Base-by-base conservation (phyloP, 1,140 invertebrate species). In the Megalonaias nervosa region DNA sequence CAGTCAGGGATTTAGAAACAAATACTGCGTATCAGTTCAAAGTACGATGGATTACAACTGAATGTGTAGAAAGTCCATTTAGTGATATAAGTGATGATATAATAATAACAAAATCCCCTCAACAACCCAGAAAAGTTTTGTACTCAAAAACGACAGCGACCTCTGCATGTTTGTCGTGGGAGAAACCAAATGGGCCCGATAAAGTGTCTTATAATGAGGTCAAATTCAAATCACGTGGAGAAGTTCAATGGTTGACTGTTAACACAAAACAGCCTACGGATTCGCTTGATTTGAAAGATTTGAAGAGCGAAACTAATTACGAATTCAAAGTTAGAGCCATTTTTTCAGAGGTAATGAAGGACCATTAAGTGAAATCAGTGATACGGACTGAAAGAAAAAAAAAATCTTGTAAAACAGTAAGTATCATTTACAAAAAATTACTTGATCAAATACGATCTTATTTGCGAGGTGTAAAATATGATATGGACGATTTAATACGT, bases 251-350 rank as follows among this genome's bases (percentile, higher is more conserved):
- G 68, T 31, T 59, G n/a, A 26, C 31, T 23, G 23, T 58, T 59
- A 21, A 56, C 9, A 26, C 14, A 15, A 55, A 59, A 12, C 31
- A 26, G 23, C 23, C 6, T 16, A 9, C 19, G 0, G 1, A 56
- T 0, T 56, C 57, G 15, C 56, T 23, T 2, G 2, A 56, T 15
- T 55, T 70, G 16, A 58, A 17, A 17, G 57, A 70, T 13, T 26
- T 70, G 9, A 70, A 70, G 68, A 59, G 56, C 5, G 31, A 60
- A 19, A 70, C 5, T n/a, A 55, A 15, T 15, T 70, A 26, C 23
- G 17, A 59, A 12, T 70, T 70, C 68, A 56, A 55, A 1, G 68
- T 70, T 26, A 19, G 68, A 11, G 68, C 59, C 16, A 55, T 70
- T 15, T 59, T 31, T 59, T 5, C 31, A 31, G 55, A 3, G 68